Evolutionary conservation across 2,797 vertebrate species (phyloP).

Genomic region (Halcyon leucocephala): DNA sequence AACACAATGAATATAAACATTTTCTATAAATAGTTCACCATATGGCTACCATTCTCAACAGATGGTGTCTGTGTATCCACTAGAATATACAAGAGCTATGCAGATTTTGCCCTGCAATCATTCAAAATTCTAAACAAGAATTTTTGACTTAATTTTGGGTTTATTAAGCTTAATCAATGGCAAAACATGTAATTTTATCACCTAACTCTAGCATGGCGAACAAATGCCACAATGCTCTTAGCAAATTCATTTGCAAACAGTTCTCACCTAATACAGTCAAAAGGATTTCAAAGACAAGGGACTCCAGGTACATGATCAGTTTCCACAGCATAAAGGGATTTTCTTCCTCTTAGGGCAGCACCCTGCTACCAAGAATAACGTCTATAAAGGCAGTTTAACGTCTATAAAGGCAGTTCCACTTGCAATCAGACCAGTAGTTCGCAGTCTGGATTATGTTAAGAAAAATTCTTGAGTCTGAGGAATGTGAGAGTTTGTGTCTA

Average conservation of each 20-base stretch:
- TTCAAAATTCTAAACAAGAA: conserved; percentile 33
- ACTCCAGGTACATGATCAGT: background rate
- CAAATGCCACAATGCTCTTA: background rate
- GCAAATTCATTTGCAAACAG: background rate
- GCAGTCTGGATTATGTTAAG: background rate
- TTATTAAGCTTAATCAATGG: background rate
- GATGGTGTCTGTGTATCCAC: conserved; percentile 84
- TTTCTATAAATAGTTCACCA: conserved; percentile 89
- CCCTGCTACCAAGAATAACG: background rate
- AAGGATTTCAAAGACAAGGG: background rate
- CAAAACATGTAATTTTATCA: background rate
- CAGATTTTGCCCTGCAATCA: conserved; percentile 58
- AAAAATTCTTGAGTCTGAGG: background rate
- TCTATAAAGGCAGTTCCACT: background rate
- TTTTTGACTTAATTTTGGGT: background rate
- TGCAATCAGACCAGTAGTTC: background rate
- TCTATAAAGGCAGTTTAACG: background rate
- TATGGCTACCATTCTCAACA: conserved; percentile 86
- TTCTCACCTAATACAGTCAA: background rate
- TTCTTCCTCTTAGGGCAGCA: background rate
- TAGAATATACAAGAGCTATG: conserved; percentile 66
- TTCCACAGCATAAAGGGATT: background rate
- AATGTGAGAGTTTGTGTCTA: background rate
- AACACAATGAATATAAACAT: conserved; percentile 89
- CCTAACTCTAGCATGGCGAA: background rate